Conservation (phyloP, 2,113 vertebrate species). For the Galemys pyrenaicus region DNA sequence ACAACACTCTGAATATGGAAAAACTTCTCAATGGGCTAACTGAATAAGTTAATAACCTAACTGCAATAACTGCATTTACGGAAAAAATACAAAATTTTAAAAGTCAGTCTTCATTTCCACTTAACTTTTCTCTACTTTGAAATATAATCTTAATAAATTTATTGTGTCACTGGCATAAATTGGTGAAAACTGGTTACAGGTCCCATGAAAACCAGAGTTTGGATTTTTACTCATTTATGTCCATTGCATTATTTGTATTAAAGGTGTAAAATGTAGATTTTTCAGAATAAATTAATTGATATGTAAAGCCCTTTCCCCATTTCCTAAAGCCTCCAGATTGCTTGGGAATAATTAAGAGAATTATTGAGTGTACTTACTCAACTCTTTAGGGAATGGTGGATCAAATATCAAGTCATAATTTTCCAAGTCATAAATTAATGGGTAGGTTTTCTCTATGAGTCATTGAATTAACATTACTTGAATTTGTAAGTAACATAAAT, state of each 20-base stretch:
- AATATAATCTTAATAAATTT: neutral
- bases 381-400: neutral
- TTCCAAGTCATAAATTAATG: neutral
- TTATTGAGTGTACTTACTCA: neutral
- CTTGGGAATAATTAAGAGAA: neutral
- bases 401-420: neutral
- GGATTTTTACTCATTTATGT: neutral
- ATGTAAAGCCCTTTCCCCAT: neutral
- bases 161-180: neutral
- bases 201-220: neutral
- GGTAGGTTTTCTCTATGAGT: neutral
- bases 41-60: neutral
- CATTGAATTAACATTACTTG: neutral
- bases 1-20: constrained; percentile 1
- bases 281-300: constrained; percentile 8
- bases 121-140: neutral
- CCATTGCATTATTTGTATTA: neutral
- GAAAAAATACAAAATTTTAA: neutral
- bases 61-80: neutral
- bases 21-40: neutral
- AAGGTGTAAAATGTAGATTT: neutral
- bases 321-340: neutral
- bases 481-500: neutral
- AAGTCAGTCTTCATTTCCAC: neutral
- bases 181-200: neutral